Evolutionary conservation across 2,888 invertebrate species (phyloP), one percentile per base, ranked within the genome.

Genomic region (Seira ritae): DNA sequence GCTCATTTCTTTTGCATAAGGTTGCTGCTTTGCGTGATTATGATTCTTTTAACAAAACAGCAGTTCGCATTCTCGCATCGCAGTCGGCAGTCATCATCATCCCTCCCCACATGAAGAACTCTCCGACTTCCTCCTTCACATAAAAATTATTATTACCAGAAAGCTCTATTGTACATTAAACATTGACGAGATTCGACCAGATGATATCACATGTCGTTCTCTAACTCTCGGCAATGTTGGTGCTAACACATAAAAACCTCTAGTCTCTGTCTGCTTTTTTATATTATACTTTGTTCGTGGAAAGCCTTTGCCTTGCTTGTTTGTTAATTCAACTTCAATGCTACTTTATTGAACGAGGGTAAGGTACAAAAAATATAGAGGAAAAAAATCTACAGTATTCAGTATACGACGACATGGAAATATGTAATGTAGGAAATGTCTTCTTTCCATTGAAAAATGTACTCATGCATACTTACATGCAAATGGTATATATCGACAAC

Each of bases 121-220:
- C 17, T 50, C 12, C 17, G 12, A 50, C 50, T 50, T 50, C 50
- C 50, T 50, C 50, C 15, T 50, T 50, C 17, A 15, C 50, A 50
- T n/a, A 50, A n/a, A 50, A 50, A n/a, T 50, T 50, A 50, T 31
- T 31, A 31, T 31, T 31, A 31, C 31, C 15, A 50, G 15, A 50
- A 50, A 3, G 6, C 42, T 12, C 17, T 50, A 3, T n/a, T 50
- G 17, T 15, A n/a, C 50, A 50, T 50, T 50, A 50, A 50, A 50
- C 50, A 50, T 50, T 50, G 12, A n/a, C 50, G 17, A 50, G 50
- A 50, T 50, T 3, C 1, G 37, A 73, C 20, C 73, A 73, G 73
- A 73, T 73, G 73, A 73, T 73, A 73, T 73, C 73, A 73, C 31
- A 73, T 62, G 73, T 73, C 73, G 31, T 10, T 17, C 42, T 3